A percentile compares a stretch with the other conserved stretches of the same genome.
Evolutionary conservation across 2,888 invertebrate genomes (phyloP).

Genomic region (Drosophila anomalata): DNA sequence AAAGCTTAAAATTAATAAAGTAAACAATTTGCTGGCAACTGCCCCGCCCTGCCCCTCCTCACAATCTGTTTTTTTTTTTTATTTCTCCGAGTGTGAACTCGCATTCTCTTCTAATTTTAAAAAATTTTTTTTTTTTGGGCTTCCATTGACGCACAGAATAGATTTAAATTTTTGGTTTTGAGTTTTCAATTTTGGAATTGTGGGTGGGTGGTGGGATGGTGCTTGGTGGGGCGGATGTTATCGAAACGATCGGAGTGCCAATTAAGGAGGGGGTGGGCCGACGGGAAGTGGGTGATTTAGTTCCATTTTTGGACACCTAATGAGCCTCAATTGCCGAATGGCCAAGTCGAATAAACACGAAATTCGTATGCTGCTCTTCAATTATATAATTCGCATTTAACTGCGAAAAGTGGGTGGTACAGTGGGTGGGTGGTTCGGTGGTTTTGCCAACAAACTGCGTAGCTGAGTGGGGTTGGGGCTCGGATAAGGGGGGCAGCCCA

Average conservation of each 20-base stretch:
- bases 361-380: conserved; percentile 33
- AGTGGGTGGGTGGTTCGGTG: conserved; percentile 6
- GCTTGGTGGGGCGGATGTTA: conserved; percentile 57
- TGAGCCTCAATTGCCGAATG: conserved; percentile 71
- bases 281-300: conserved; percentile 13
- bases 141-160: conserved; percentile 50
- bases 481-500: conserved; percentile 28
- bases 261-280: conserved; percentile 40
- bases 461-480: conserved; percentile 16
- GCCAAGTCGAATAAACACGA: conserved; percentile 37
- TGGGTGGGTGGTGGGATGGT: conserved; percentile 14
- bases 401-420: conserved; percentile 15
- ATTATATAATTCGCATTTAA: conserved; percentile 60
- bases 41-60: conserved; percentile 8
- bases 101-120: background rate
- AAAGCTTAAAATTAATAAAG: conserved; percentile 77
- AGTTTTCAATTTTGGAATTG: conserved; percentile 12
- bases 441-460: conserved; percentile 51
- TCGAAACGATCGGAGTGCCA: conserved; percentile 67
- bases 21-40: conserved; percentile 56
- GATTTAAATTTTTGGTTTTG: conserved; percentile 25
- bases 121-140: background rate
- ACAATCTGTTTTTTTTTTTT: conserved; percentile 1
- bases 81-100: conserved; percentile 21
- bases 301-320: conserved; percentile 69